phyloP scores from a whole-genome alignment of 2,888 invertebrate genomes.

The Thyatira batis region DNA sequence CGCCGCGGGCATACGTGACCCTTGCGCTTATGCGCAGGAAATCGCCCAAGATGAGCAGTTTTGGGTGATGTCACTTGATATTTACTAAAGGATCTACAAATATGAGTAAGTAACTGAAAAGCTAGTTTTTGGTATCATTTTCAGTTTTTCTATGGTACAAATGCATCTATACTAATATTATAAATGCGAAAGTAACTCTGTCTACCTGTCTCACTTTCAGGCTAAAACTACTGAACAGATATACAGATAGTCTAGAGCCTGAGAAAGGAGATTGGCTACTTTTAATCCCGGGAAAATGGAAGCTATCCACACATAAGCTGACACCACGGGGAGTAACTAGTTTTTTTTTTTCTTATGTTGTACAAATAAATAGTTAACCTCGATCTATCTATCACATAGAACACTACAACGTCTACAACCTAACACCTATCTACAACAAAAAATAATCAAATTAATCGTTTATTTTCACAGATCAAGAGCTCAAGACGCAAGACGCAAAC shows the following conservation, averaged over 20 bases:
- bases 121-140: neutral
- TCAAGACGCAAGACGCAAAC: conserved; percentile 43
- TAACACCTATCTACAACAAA: neutral
- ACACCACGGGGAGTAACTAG: too few relatives aligned
- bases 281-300: too few relatives aligned
- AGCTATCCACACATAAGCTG: too few relatives aligned
- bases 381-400: too few relatives aligned
- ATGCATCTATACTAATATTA: too few relatives aligned
- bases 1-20: conserved; percentile 47
- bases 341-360: too few relatives aligned
- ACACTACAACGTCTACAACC: neutral
- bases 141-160: neutral
- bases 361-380: too few relatives aligned
- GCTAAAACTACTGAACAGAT: too few relatives aligned
- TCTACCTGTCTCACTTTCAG: too few relatives aligned
- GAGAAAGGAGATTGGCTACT: too few relatives aligned
- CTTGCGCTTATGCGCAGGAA: conserved; percentile 57
- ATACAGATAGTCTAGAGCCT: too few relatives aligned
- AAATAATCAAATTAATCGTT: neutral
- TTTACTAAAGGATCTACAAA: conserved; percentile 22
- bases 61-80: conserved; percentile 45
- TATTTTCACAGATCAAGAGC: conserved; percentile 23
- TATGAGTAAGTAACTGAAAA: neutral
- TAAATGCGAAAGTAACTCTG: too few relatives aligned
- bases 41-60: conserved; percentile 63